phyloP scores from a whole-genome alignment of 2,113 vertebrate genomes.

The Morone chrysops region DNA sequence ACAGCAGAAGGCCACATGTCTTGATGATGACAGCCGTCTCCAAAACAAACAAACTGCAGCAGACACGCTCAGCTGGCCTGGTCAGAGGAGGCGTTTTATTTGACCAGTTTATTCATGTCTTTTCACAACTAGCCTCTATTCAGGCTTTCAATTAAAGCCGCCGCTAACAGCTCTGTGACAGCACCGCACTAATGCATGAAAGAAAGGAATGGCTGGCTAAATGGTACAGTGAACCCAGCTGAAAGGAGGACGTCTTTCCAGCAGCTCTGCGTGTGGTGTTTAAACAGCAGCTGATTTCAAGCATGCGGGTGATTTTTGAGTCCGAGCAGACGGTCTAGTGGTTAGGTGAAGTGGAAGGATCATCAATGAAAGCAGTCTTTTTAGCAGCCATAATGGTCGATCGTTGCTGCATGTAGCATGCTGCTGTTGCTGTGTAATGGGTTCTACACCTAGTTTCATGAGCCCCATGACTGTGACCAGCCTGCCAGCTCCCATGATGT shows the following conservation, averaged over 20 bases:
- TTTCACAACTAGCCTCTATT: conserved; percentile 47
- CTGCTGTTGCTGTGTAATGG: background rate
- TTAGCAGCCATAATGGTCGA: too few species aligned
- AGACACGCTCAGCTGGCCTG: background rate
- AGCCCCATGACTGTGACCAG: background rate
- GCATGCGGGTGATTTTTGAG: background rate
- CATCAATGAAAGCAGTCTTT: background rate
- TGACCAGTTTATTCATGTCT: conserved; percentile 22
- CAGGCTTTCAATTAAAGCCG: conserved; percentile 50
- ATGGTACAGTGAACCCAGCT: background rate
- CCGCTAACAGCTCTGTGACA: conserved; percentile 16
- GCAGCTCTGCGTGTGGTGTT: conserved; percentile 26
- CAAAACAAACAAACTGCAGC: conserved; percentile 1
- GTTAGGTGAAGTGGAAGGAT: background rate
- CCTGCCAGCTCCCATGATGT: background rate
- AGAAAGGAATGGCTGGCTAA: conserved; percentile 17
- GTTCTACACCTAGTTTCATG: background rate
- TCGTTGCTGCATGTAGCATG: background rate
- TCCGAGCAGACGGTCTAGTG: background rate
- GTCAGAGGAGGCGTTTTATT: conserved; percentile 18
- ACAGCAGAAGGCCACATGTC: conserved; percentile 10
- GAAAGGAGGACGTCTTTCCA: conserved; percentile 4
- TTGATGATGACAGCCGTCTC: background rate
- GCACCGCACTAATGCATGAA: background rate
- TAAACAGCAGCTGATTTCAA: background rate